These are phyloP conservation scores for Choloepus hoffmanni DNA, from an alignment of 2,113 vertebrate genomes.

Conservation along the genomic window DNA sequence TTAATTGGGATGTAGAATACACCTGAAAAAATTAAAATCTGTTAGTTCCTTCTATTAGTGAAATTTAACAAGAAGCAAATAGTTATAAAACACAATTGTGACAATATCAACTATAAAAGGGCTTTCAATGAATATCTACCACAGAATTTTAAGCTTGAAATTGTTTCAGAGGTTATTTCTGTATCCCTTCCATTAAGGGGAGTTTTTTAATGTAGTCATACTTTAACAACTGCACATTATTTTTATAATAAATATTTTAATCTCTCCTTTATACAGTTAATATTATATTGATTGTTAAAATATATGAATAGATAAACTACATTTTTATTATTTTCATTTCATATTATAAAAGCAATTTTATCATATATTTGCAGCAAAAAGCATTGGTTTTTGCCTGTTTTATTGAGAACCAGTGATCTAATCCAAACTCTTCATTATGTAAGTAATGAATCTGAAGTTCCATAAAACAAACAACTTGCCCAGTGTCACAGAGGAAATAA, in stretches of 20 bases:
- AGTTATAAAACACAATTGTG: background rate
- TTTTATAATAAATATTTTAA: background rate
- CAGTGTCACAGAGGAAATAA: background rate
- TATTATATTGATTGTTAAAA: background rate
- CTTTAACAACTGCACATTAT: background rate
- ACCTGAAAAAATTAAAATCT: background rate
- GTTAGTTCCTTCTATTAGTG: background rate
- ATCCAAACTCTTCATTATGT: background rate
- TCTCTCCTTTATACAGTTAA: background rate
- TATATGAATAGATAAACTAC: background rate
- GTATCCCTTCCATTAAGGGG: background rate
- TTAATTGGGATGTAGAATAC: background rate
- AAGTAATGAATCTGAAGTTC: background rate
- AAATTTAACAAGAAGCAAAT: background rate
- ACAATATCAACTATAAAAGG: background rate
- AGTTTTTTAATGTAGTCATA: background rate
- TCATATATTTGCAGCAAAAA: background rate
- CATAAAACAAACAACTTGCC: background rate
- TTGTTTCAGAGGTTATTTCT: background rate
- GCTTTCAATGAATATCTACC: background rate
- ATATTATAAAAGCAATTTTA: background rate
- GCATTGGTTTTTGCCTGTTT: background rate
- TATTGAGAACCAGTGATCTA: background rate
- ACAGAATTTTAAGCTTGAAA: background rate
- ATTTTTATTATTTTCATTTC: slow-evolving; percentile 19